A percentile compares a stretch with the other conserved stretches of the same genome.
These are phyloP conservation scores for Microdon myrmicae DNA, from an alignment of 2,888 invertebrate species.

Conservation along the genomic window DNA sequence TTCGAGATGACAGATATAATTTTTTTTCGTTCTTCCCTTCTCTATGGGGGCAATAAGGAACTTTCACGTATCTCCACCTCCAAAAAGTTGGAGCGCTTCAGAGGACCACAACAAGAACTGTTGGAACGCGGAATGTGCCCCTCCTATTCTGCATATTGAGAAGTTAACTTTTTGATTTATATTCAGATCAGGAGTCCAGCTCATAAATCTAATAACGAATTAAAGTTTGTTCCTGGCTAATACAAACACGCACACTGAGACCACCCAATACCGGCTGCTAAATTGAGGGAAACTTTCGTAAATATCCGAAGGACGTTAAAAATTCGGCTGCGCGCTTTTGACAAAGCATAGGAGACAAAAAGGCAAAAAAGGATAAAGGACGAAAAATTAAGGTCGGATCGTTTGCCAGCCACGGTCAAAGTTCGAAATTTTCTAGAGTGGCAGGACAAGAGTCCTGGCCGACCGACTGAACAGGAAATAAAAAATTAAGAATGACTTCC, in stretches of 20 bases:
- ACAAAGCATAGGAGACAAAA: conserved; percentile 23
- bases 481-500: conserved; percentile 49
- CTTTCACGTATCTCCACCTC: conserved; percentile 7
- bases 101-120: conserved; percentile 14
- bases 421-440: conserved; percentile 30
- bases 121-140: conserved; percentile 6
- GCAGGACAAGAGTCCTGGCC: conserved; percentile 22
- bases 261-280: no score
- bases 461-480: conserved; percentile 33
- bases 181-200: conserved; percentile 49
- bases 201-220: conserved; percentile 42
- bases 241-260: conserved; percentile 3
- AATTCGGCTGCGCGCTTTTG: conserved; percentile 12
- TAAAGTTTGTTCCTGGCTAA: conserved; percentile 33
- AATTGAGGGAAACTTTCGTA: conserved; percentile 21
- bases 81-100: not conserved
- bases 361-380: conserved; percentile 20
- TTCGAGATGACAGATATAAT: conserved; percentile 40
- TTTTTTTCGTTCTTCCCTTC: conserved; percentile 25
- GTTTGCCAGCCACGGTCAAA: conserved; percentile 37
- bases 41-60: conserved; percentile 15
- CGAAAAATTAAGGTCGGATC: conserved; percentile 50
- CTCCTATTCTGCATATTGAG: conserved; percentile 29
- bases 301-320: conserved; percentile 18
- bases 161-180: conserved; percentile 49